Percentiles rank a stretch among this genome's conserved stretches.
phyloP scores from a whole-genome alignment of 2,113 vertebrate species.

The Psittacus erithacus region DNA sequence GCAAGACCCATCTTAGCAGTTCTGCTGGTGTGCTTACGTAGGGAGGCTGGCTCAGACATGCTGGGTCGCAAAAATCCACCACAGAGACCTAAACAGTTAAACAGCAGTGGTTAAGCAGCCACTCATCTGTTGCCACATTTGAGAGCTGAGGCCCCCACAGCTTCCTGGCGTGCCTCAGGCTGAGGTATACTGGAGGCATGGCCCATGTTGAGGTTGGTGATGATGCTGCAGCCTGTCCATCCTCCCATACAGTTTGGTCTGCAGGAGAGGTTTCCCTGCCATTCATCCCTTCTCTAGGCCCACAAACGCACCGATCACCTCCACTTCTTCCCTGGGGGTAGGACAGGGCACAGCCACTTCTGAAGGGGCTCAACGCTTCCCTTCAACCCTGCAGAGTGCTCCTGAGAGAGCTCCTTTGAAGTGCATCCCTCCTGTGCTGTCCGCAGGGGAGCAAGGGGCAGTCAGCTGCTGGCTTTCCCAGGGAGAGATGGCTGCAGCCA shows the following conservation, averaged over 20 bases:
- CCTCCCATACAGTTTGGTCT: neutral
- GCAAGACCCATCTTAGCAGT: neutral
- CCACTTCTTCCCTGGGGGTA: neutral
- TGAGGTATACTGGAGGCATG: accelerated
- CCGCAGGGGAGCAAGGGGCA: neutral
- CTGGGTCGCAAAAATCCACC: neutral
- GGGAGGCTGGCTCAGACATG: neutral
- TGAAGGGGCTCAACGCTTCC: neutral
- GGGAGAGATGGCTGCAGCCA: neutral
- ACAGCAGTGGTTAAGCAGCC: too few species aligned
- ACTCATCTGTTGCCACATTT: neutral
- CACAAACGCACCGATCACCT: accelerated
- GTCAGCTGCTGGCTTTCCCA: neutral
- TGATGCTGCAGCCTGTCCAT: neutral
- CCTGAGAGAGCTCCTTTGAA: neutral
- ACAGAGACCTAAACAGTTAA: neutral
- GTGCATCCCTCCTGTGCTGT: neutral
- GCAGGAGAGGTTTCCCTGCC: neutral
- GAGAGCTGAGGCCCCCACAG: neutral
- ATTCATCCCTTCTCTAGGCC: neutral
- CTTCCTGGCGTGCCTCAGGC: accelerated
- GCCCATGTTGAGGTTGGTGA: accelerated
- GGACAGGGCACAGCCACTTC: neutral
- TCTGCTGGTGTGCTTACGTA: neutral
- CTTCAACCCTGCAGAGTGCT: neutral